Conservation (phyloP, 2,113 vertebrate genomes). For the Triplophysa rosa region DNA sequence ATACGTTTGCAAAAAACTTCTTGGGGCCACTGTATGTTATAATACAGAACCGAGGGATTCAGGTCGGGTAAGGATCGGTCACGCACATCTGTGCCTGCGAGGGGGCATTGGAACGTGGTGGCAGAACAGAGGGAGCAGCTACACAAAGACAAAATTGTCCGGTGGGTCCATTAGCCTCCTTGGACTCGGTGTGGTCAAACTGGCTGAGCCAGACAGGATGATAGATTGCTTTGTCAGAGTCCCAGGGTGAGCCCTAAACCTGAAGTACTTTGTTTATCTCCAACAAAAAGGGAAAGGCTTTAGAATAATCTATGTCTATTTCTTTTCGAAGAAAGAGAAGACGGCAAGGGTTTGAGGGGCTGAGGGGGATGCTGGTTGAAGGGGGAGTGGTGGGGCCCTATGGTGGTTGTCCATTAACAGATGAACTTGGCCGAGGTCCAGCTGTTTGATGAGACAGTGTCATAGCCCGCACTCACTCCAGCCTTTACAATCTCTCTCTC, state of each 20-base stretch:
- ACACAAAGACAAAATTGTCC: conserved; percentile 89
- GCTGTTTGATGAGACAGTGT: conserved; percentile 89
- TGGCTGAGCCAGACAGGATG: conserved; percentile 96
- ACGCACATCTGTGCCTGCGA: conserved; percentile 82
- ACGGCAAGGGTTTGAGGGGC: conserved; percentile 70
- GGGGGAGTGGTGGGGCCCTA: conserved; percentile 69
- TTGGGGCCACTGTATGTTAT: conserved; percentile 3
- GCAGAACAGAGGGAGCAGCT: conserved; percentile 75
- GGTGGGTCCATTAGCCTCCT: conserved; percentile 79
- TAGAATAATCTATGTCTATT: conserved; percentile 58
- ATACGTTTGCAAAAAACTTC: not conserved
- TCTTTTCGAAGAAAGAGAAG: conserved; percentile 69
- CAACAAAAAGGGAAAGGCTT: conserved; percentile 84
- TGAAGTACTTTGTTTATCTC: conserved; percentile 99
- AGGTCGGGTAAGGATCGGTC: conserved; percentile 80
- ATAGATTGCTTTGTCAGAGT: conserved; percentile 99
- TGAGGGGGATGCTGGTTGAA: conserved; percentile 35
- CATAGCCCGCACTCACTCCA: conserved; percentile 63
- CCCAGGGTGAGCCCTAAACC: conserved; percentile 99
- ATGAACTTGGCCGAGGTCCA: conserved; percentile 97
- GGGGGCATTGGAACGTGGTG: conserved; percentile 75
- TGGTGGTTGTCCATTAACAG: conserved; percentile 94
- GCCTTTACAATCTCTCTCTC: conserved; percentile 42
- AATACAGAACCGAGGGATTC: conserved; percentile 28
- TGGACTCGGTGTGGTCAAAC: conserved; percentile 81